A percentile compares a stretch with the other conserved stretches of the same genome.
Evolutionary conservation across 2,888 invertebrate species (phyloP).

Genomic region (Rhamphomyia laevipes): DNA sequence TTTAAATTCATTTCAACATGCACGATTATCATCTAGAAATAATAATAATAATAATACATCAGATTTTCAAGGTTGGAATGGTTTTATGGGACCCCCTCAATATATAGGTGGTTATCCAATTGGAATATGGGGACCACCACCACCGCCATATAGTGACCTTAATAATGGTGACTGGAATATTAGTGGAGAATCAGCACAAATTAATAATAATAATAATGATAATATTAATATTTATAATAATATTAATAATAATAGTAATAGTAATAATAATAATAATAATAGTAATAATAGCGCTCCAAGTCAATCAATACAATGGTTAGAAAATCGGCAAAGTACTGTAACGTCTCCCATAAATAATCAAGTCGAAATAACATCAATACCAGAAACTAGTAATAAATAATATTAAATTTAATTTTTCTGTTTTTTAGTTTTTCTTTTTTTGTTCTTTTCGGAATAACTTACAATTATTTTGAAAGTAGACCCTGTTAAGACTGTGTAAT

Average conservation of each 20-base stretch:
- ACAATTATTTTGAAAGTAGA: no score
- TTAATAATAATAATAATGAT: background rate
- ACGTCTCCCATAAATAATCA: no score
- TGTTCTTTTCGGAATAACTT: no score
- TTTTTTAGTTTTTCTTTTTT: no score
- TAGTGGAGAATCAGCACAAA: slow-evolving; percentile 18
- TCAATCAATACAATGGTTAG: background rate
- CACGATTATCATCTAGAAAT: slow-evolving; percentile 15
- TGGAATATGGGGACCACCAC: slow-evolving; percentile 69
- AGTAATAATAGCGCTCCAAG: background rate
- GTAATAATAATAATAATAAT: background rate
- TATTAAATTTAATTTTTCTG: no score
- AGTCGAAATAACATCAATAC: no score
- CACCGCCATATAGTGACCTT: slow-evolving; percentile 77
- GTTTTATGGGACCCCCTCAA: slow-evolving; percentile 20
- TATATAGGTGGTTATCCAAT: slow-evolving; percentile 35
- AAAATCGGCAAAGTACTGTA: no score
- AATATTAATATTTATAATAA: background rate
- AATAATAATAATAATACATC: no score
- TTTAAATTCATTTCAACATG: slow-evolving; percentile 15
- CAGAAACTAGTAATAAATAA: no score
- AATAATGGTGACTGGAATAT: slow-evolving; percentile 53
- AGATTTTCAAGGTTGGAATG: slow-evolving; percentile 31
- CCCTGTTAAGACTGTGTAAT: no score
- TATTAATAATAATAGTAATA: background rate